phyloP scores from a whole-genome alignment of 2,888 invertebrate species.

The Parnassius smintheus region DNA sequence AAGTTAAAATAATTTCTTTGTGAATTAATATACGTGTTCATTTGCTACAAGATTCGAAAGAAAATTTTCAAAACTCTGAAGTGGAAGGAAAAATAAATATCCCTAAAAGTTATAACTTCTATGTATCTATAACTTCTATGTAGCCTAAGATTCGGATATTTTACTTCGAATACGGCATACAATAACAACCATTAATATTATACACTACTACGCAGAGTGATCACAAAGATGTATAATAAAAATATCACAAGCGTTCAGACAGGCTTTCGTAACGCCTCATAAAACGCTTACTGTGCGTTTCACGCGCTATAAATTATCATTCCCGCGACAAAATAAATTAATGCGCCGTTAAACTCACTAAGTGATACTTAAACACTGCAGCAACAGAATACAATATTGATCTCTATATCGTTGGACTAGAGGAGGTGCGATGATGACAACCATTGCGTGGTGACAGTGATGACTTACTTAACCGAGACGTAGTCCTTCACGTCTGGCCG shows the following conservation, averaged over 20 bases:
- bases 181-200: background rate
- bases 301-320: slow-evolving; percentile 23
- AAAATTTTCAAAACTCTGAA: too few relatives aligned
- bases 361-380: background rate
- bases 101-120: too few relatives aligned
- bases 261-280: slow-evolving; percentile 9
- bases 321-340: slow-evolving; percentile 20
- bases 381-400: background rate
- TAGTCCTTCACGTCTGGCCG: too few relatives aligned
- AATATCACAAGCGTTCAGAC: slow-evolving; percentile 10
- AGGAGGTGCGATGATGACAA: background rate
- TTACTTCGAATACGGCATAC: background rate
- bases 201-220: background rate
- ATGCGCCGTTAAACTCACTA: background rate
- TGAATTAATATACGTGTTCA: too few relatives aligned
- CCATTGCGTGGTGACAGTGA: too few relatives aligned
- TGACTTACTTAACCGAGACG: too few relatives aligned
- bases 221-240: slow-evolving; percentile 4
- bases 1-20: too few relatives aligned
- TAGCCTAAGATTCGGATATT: too few relatives aligned
- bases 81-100: too few relatives aligned
- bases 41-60: too few relatives aligned
- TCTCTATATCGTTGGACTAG: background rate
- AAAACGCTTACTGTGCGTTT: slow-evolving; percentile 19
- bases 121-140: too few relatives aligned